Conservation (phyloP, 2,113 vertebrate genomes). For the Poicephalus meyeri region DNA sequence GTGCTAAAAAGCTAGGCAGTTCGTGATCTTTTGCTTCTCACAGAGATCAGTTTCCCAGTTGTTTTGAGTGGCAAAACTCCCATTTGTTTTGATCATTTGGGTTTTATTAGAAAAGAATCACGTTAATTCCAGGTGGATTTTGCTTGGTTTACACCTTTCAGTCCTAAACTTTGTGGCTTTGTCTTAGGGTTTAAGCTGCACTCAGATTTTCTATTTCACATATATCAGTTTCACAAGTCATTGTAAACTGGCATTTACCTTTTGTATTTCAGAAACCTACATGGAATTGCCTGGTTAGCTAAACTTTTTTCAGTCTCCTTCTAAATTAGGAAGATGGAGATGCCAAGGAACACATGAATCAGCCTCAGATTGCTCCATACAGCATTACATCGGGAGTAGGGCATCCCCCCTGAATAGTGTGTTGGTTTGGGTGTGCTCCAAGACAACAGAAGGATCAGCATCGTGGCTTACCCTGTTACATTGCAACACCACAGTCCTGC, state of each 20-base stretch:
- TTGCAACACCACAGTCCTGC: neutral
- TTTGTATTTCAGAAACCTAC: slow-evolving; percentile 4
- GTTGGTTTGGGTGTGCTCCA: neutral
- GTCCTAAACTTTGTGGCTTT: neutral
- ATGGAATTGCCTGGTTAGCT: neutral
- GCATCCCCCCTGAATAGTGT: neutral
- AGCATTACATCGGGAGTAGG: neutral
- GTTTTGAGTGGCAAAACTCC: neutral
- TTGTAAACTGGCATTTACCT: slow-evolving; percentile 3
- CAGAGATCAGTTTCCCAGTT: neutral
- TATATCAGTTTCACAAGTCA: neutral
- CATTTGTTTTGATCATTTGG: neutral
- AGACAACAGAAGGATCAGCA: neutral
- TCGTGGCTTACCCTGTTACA: neutral
- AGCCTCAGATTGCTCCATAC: neutral
- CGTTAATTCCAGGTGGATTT: neutral
- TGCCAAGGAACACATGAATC: neutral
- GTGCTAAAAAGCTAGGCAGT: neutral
- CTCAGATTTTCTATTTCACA: neutral
- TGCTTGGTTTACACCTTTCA: neutral
- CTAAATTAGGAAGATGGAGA: slow-evolving; percentile 39
- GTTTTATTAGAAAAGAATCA: neutral
- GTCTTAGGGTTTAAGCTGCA: neutral
- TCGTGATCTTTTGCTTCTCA: neutral
- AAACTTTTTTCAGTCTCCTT: slow-evolving; percentile 16